Percentiles rank a stretch among this genome's conserved stretches.
phyloP scores from a whole-genome alignment of 2,113 vertebrate species.

The Xyliphius kryptos region DNA sequence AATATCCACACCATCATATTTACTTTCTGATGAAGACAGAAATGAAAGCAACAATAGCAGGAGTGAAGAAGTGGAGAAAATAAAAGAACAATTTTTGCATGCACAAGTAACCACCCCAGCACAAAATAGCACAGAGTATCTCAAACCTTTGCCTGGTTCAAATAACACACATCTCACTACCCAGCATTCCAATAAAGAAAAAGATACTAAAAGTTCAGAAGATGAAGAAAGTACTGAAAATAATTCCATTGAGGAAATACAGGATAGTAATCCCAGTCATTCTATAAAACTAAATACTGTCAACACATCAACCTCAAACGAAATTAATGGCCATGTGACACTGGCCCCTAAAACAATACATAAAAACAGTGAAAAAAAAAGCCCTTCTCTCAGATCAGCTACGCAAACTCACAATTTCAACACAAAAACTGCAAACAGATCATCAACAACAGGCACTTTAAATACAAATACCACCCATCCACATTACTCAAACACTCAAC shows the following conservation, averaged over 20 bases:
- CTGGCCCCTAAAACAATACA: background rate
- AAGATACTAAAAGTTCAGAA: slow-evolving; percentile 4
- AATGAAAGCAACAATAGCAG: slow-evolving; percentile 8
- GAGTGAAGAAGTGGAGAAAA: slow-evolving; percentile 5
- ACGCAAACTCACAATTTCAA: background rate
- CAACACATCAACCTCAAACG: background rate
- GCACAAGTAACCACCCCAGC: background rate
- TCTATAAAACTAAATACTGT: background rate
- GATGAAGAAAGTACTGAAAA: too few species aligned
- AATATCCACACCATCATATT: background rate
- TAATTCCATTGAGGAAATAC: background rate
- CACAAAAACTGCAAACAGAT: background rate
- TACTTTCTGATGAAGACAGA: background rate
- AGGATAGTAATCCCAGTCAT: background rate
- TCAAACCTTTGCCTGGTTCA: background rate
- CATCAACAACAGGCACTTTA: background rate
- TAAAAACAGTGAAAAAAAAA: background rate
- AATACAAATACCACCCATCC: background rate
- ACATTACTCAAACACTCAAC: background rate
- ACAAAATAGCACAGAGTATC: background rate
- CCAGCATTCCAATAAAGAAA: background rate
- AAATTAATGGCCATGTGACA: background rate
- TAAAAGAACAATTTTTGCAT: background rate
- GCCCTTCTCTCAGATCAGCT: slow-evolving; percentile 2
- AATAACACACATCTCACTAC: background rate